A percentile compares a stretch with the other conserved stretches of the same genome.
Conservation (phyloP, 2,797 vertebrate species). For the Sparus aurata region DNA sequence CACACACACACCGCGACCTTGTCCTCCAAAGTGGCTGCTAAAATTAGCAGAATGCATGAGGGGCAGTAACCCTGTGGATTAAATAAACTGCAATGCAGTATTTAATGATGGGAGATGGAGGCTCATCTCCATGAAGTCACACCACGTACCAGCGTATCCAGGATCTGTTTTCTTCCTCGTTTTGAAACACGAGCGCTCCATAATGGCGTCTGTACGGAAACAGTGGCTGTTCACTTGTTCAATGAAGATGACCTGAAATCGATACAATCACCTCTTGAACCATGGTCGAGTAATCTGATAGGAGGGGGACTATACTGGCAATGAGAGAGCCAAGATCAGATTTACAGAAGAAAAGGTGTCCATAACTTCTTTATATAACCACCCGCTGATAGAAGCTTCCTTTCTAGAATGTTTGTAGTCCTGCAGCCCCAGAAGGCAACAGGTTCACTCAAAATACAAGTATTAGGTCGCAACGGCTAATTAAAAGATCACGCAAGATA, state of each 20-base stretch:
- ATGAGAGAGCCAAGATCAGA: slow-evolving; percentile 31
- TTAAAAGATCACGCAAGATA: slow-evolving; percentile 34
- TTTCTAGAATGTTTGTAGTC: not conserved
- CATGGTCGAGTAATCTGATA: slow-evolving; percentile 48
- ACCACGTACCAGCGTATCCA: not conserved
- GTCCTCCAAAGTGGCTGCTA: slow-evolving; percentile 61
- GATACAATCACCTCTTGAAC: slow-evolving; percentile 50
- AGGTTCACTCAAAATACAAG: slow-evolving; percentile 31
- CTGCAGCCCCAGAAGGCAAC: not conserved
- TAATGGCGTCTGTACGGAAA: slow-evolving; percentile 47
- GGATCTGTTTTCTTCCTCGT: slow-evolving; percentile 11
- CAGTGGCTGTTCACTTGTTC: slow-evolving; percentile 55
- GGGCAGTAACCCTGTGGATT: slow-evolving; percentile 42
- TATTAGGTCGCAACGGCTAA: slow-evolving; percentile 19
- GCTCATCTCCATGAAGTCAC: not conserved
- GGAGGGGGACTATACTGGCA: slow-evolving; percentile 10
- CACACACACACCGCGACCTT: slow-evolving; percentile 48
- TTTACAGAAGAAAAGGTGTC: not conserved
- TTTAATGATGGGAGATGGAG: slow-evolving; percentile 28
- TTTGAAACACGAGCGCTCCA: slow-evolving; percentile 56
- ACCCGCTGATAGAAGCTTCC: not conserved
- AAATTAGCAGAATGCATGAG: slow-evolving; percentile 67
- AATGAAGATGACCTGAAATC: slow-evolving; percentile 59
- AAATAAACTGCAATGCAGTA: slow-evolving; percentile 66
- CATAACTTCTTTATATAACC: slow-evolving; percentile 20